phyloP scores from a whole-genome alignment of 1,140 invertebrate genomes.

The Cecropterus lyciades region DNA sequence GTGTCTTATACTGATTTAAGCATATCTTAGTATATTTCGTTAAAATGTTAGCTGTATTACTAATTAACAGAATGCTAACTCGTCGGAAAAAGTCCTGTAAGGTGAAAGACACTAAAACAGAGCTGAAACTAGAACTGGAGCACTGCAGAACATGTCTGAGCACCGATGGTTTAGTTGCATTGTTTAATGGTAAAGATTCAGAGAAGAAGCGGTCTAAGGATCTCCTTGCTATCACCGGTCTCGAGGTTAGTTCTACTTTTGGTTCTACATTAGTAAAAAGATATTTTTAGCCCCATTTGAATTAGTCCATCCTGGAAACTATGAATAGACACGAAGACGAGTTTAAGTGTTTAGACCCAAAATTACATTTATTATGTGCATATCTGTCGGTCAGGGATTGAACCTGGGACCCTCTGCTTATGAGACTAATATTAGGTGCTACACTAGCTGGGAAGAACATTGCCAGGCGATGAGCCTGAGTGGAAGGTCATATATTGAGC shows the following conservation, averaged over 20 bases:
- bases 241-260: slow-evolving; percentile 45
- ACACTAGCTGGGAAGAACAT: too few relatives aligned
- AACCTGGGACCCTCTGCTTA: too few relatives aligned
- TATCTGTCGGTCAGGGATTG: too few relatives aligned
- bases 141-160: slow-evolving; percentile 62
- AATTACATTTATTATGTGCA: too few relatives aligned
- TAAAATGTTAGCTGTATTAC: slow-evolving; percentile 34
- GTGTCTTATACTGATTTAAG: background rate
- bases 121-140: slow-evolving; percentile 36
- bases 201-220: slow-evolving; percentile 56
- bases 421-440: too few relatives aligned
- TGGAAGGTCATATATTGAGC: too few relatives aligned
- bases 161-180: slow-evolving; percentile 50
- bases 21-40: background rate
- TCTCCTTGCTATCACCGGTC: slow-evolving; percentile 55
- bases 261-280: too few relatives aligned
- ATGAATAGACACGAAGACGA: too few relatives aligned
- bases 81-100: slow-evolving; percentile 38
- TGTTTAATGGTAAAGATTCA: slow-evolving; percentile 56
- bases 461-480: too few relatives aligned
- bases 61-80: slow-evolving; percentile 49
- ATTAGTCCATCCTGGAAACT: too few relatives aligned
- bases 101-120: slow-evolving; percentile 39
- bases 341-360: too few relatives aligned
- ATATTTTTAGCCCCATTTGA: too few relatives aligned